A percentile compares a stretch with the other conserved stretches of the same genome.
These are phyloP conservation scores for Busseola fusca DNA, from an alignment of 2,888 invertebrate genomes.

Conservation along the genomic window DNA sequence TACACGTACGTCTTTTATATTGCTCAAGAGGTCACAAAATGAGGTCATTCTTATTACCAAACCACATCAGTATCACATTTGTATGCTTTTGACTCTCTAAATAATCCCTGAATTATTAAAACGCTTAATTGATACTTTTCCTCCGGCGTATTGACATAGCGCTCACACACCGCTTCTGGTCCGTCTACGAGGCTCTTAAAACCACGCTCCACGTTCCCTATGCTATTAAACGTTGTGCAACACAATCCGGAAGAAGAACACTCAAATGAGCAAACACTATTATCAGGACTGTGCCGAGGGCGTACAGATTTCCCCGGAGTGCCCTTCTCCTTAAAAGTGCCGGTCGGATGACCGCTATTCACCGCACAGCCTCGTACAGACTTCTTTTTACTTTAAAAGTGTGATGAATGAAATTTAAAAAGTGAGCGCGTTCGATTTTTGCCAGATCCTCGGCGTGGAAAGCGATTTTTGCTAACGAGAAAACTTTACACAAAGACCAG, in stretches of 20 bases:
- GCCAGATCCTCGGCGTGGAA: conserved; percentile 10
- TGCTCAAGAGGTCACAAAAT: conserved; percentile 12
- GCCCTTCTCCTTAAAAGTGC: conserved; percentile 84
- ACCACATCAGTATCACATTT: not conserved
- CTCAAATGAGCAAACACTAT: conserved; percentile 88
- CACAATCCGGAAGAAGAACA: conserved; percentile 81
- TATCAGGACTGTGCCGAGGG: conserved; percentile 79
- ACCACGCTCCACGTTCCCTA: conserved; percentile 65
- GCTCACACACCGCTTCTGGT: conserved; percentile 44
- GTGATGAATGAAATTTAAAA: conserved; percentile 55
- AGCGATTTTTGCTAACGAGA: conserved; percentile 53
- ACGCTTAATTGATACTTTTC: conserved; percentile 50
- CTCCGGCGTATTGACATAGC: conserved; percentile 52
- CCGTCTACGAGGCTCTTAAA: conserved; percentile 61
- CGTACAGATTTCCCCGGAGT: conserved; percentile 86
- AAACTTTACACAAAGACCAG: conserved; percentile 48
- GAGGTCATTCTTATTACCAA: not conserved
- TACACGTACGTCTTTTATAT: too few relatives aligned
- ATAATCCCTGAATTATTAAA: conserved; percentile 40
- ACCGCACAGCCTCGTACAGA: conserved; percentile 67
- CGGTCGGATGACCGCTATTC: conserved; percentile 81
- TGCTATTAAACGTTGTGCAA: conserved; percentile 74
- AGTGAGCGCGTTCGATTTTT: conserved; percentile 41
- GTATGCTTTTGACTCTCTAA: conserved; percentile 3
- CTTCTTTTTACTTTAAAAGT: conserved; percentile 66